A percentile compares a stretch with the other conserved stretches of the same genome.
phyloP scores from a whole-genome alignment of 2,113 vertebrate species.

The Nycticebus coucang region DNA sequence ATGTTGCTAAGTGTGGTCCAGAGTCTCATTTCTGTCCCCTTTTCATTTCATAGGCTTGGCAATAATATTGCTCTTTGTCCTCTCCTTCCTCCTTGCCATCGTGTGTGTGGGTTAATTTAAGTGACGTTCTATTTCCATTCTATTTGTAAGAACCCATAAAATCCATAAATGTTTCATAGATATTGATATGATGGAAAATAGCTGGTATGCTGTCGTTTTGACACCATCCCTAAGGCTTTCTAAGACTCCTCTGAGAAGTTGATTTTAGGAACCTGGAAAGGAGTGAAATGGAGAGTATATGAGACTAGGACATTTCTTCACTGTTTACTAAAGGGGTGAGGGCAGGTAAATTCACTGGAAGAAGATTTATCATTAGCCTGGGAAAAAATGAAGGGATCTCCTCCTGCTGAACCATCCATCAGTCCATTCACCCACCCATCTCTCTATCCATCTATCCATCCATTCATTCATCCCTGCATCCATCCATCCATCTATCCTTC shows the following conservation, averaged over 20 bases:
- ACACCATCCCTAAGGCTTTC: background rate
- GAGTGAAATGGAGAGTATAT: background rate
- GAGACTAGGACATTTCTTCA: background rate
- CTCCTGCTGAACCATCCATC: background rate
- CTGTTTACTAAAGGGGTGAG: background rate
- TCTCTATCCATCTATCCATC: background rate
- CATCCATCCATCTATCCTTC: background rate
- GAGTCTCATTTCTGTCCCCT: too few species aligned
- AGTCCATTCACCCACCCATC: too few species aligned
- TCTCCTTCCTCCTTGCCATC: background rate
- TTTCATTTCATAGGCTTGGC: background rate
- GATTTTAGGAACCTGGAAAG: background rate
- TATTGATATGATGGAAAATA: background rate
- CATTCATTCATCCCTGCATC: background rate
- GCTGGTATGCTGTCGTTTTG: background rate
- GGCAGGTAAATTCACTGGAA: background rate
- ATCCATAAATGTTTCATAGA: background rate
- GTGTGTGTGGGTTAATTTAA: background rate
- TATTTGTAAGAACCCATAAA: background rate
- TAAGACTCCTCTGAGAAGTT: background rate
- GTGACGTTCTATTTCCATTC: background rate
- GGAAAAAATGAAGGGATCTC: background rate
- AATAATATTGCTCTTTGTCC: too few species aligned
- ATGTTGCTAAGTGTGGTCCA: background rate
- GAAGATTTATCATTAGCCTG: background rate